These are phyloP conservation scores for Alethe castanea DNA, from an alignment of 2,113 vertebrate species.

Conservation along the genomic window DNA sequence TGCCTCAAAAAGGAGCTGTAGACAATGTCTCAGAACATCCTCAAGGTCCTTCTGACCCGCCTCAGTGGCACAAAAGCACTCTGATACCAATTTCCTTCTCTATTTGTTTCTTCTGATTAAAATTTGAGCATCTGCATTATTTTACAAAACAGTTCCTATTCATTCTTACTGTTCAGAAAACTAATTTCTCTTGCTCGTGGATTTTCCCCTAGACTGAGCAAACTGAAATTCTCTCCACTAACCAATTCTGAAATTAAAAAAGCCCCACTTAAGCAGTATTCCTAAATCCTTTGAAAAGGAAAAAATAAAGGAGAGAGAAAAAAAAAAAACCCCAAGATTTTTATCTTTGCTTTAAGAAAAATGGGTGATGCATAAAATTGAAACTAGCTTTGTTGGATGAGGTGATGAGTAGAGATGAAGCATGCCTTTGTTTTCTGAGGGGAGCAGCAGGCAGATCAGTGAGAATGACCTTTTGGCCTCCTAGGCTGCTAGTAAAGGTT, in stretches of 20 bases:
- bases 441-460: neutral
- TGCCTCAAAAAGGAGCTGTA: neutral
- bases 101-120: neutral
- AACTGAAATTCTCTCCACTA: neutral
- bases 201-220: neutral
- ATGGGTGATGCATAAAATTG: neutral
- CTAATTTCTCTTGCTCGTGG: neutral
- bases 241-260: neutral
- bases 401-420: neutral
- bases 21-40: neutral
- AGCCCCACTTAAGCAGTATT: neutral
- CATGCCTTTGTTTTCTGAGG: neutral
- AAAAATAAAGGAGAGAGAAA: rapidly evolving
- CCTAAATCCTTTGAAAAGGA: neutral
- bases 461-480: neutral
- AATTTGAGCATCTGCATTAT: neutral
- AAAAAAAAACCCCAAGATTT: neutral
- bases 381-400: neutral
- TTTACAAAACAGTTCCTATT: neutral
- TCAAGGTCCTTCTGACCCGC: neutral
- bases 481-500: neutral
- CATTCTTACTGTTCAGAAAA: neutral
- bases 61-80: neutral
- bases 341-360: slow-evolving; percentile 17
- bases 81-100: neutral